Base-by-base conservation (phyloP, 2,113 vertebrate species). In the Oenanthe oenanthe region DNA sequence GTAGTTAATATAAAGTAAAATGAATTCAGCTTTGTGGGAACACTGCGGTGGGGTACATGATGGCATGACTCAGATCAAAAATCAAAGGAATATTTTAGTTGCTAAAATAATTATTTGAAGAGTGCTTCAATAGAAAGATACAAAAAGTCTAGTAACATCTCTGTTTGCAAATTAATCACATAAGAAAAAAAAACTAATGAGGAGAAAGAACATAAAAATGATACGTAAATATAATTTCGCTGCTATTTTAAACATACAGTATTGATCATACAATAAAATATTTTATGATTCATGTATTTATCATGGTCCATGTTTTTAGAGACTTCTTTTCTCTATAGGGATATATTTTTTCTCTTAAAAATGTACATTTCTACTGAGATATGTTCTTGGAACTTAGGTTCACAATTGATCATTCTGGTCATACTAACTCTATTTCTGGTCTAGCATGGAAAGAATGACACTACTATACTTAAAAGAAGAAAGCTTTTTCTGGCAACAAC, bases 91-190 rank as follows among this genome's bases (percentile, higher is more conserved):
- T 77, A 56, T 25, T 51, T 85, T 34, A 63, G 7, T 7, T 53
- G 4, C 0, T 66, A 20, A 20, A 63, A 48, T 0, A 56, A n/a
- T 48, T 24, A 12, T 36, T 62, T 79, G 31, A 86, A 76, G 3
- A 67, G 9, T 19, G 0, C 2, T 72, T 89, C 14, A 58, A 18
- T 24, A 45, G 54, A 48, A 45, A 54, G 1, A 22, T 7, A 28
- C 36, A 31, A 81, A 57, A 3, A 68, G 18, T 5, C 9, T n/a
- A 60, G 25, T 18, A 36, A 17, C 5, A 65, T 16, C 5, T 34
- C 2, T 70, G 4, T 67, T 66, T 54, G 8, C 28, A 50, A 75
- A 83, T 15, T 29, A 40, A 50, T 7, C 6, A 15, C 0, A 0
- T 34, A 47, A 34, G 2, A 73, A 65, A 73, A 65, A 73, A 61